phyloP scores from a whole-genome alignment of 2,797 vertebrate species.

The Arctocebus calabarensis region DNA sequence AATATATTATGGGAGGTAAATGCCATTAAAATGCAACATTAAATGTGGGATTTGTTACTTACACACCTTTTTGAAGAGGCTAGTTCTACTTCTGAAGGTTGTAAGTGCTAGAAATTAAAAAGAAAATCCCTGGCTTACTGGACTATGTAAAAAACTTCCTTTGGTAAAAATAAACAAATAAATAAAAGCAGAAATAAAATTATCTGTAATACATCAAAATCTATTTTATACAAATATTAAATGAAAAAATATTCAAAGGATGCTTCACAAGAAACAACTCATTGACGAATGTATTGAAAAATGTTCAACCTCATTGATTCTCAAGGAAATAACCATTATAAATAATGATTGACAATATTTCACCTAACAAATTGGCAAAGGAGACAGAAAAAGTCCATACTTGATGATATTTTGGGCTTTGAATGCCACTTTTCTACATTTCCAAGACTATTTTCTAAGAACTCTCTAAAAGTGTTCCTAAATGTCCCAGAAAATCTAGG shows the following conservation, averaged over 20 bases:
- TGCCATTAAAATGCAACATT: slow-evolving; percentile 6
- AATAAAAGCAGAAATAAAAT: not conserved
- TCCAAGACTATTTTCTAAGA: not conserved
- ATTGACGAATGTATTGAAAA: not conserved
- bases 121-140: not conserved
- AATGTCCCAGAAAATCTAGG: not conserved
- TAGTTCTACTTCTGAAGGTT: not conserved
- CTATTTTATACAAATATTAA: slow-evolving; percentile 15
- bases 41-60: not conserved
- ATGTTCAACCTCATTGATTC: not conserved
- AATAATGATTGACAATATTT: slow-evolving; percentile 15
- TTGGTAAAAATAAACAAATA: not conserved
- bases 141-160: not conserved
- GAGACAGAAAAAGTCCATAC: not conserved
- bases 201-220: not conserved
- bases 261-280: not conserved
- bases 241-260: slow-evolving; percentile 1
- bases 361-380: slow-evolving; percentile 16
- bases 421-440: not conserved
- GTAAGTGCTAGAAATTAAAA: not conserved
- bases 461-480: not conserved
- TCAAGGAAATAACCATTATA: slow-evolving; percentile 28
- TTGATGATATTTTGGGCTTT: slow-evolving; percentile 11
- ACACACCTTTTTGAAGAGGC: not conserved
- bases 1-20: not conserved